Percentiles rank a stretch among this genome's conserved stretches.
phyloP scores from a whole-genome alignment of 1,140 invertebrate genomes.

The Apis cerana region DNA sequence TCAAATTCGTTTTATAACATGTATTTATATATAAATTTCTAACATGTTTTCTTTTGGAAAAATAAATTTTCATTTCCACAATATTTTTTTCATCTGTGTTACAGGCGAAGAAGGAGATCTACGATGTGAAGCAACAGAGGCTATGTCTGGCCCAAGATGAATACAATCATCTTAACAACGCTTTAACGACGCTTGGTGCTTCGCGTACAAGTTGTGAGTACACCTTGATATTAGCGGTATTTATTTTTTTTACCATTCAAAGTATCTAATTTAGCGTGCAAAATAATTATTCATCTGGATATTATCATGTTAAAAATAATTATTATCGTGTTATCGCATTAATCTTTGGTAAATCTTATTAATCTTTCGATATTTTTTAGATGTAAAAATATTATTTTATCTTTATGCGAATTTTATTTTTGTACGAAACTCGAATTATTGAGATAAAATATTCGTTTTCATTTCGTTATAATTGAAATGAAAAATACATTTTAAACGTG shows the following conservation, averaged over 20 bases:
- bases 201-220: constrained; percentile 93
- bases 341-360: background rate
- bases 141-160: constrained; percentile 96
- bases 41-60: background rate
- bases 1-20: no score
- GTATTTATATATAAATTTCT: no score
- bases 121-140: constrained; percentile 96
- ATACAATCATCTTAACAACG: constrained; percentile 96
- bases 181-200: constrained; percentile 89
- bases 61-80: background rate
- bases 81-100: constrained; percentile 75
- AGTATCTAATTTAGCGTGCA: background rate
- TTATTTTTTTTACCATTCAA: background rate
- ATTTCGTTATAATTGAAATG: no score
- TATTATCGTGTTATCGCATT: background rate
- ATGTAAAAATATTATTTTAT: no score
- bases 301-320: background rate
- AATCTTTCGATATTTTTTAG: background rate
- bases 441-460: no score
- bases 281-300: background rate
- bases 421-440: no score
- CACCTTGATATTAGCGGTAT: constrained; percentile 26
- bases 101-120: constrained; percentile 97
- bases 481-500: no score
- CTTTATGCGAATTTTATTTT: no score